Base-by-base conservation (phyloP, 35 echinoderm and acorn worm species). In the Apostichopus californicus region DNA sequence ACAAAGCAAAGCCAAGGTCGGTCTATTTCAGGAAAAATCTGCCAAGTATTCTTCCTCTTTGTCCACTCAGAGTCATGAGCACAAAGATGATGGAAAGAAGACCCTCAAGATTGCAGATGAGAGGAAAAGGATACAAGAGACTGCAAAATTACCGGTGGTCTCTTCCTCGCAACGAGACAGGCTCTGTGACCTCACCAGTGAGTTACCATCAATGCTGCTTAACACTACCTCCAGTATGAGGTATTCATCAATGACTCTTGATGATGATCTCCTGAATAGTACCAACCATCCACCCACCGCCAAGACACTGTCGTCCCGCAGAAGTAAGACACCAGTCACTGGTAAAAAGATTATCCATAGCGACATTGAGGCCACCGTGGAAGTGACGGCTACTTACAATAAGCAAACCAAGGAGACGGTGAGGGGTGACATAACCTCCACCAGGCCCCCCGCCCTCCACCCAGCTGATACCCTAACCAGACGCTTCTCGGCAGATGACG, bases 201-300 rank as follows among this genome's bases (percentile, higher is more conserved):
- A 89, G 28, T 28, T 89, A 18, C 86, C 60, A 3, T 89, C 86
- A 22, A 52, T 55, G 86, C 68, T 89, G 18, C 22, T 89, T 3
- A 73, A 89, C 52, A 72, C 86, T 63, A 89, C 86, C n/a, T 89
- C 86, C 20, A 73, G 86, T 72, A 64, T 28, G 57, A 89, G 64
- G 46, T 89, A 72, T 72, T 89, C 86, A 7, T 52, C 20, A 18
- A 17, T 52, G 86, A 89, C 86, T 22, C 57, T 89, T 6, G 72
- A 89, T 34, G 86, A 89, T 72, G 86, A 89, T 64, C 64, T 89
- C 10, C 34, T 89, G 61, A 89, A 89, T 57, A 89, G 86, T 57
- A 89, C 86, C 21, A 73, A 17, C 34, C 61, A 72, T 21, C 6
- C 0, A 5, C 60, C 86, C 13, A 18, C 86, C 7, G 54, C 23